These are phyloP conservation scores for Pangasius krempfi DNA, from an alignment of 2,797 vertebrate species.

Conservation along the genomic window DNA sequence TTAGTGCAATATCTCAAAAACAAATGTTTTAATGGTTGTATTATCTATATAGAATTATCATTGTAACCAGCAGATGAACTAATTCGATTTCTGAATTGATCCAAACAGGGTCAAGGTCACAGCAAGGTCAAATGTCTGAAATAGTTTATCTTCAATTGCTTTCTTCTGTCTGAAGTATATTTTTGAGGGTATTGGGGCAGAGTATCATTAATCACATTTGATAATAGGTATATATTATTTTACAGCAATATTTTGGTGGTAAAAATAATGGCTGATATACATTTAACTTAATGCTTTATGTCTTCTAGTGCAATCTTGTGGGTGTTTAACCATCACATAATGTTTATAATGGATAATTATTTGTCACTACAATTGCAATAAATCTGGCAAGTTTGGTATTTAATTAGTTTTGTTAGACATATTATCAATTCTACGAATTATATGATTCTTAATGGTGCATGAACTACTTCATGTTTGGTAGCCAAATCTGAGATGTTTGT, in stretches of 20 bases:
- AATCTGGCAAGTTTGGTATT: background rate
- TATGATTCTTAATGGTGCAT: background rate
- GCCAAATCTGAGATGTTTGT: background rate
- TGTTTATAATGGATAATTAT: background rate
- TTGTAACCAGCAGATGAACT: background rate
- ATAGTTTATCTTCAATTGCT: background rate
- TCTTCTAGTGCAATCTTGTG: background rate
- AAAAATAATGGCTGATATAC: background rate
- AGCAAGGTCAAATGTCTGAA: constrained; percentile 6
- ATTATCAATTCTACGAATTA: background rate
- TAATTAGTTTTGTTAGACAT: background rate
- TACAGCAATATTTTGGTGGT: background rate
- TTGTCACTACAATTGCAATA: background rate
- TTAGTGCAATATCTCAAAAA: background rate
- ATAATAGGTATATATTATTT: background rate
- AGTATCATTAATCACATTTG: background rate
- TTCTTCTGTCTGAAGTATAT: background rate
- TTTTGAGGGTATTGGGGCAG: background rate
- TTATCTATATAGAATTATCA: background rate
- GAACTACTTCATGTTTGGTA: background rate
- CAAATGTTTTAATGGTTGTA: background rate
- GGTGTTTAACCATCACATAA: too few relatives aligned
- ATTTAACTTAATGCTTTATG: background rate
- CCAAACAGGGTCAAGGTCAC: background rate
- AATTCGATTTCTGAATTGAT: background rate